These are phyloP conservation scores for Linhomoeus sp. DNA, from an alignment of 2,888 invertebrate genomes.

Conservation along the genomic window DNA sequence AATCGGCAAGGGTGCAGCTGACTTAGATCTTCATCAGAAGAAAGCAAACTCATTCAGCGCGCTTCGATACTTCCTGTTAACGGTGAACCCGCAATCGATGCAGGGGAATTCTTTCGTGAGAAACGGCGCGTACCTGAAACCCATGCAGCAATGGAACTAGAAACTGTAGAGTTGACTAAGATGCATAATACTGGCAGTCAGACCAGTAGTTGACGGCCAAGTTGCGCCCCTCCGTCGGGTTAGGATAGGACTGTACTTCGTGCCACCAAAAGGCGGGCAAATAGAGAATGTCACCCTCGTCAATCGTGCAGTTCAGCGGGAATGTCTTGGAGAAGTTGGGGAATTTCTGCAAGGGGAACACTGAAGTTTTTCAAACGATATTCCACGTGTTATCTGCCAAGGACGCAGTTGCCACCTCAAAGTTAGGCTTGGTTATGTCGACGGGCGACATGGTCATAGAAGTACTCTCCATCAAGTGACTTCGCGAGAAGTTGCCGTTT, in stretches of 20 bases:
- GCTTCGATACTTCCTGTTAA: slow-evolving; percentile 24
- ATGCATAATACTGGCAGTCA: no score
- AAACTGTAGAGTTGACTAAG: no score
- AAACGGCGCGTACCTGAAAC: slow-evolving; percentile 29
- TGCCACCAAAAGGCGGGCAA: slow-evolving; percentile 31
- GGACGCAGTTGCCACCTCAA: slow-evolving; percentile 13
- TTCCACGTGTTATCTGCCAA: no score
- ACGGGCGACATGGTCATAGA: slow-evolving; percentile 27
- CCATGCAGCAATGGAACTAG: no score
- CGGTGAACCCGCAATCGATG: slow-evolving; percentile 21
- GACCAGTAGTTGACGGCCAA: slow-evolving; percentile 28
- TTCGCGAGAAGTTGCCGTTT: slow-evolving; percentile 15
- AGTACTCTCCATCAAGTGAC: slow-evolving; percentile 18
- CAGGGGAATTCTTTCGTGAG: slow-evolving; percentile 27
- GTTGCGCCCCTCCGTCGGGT: slow-evolving; percentile 16
- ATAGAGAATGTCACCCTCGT: slow-evolving; percentile 26
- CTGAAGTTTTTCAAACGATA: no score
- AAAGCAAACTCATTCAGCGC: slow-evolving; percentile 9
- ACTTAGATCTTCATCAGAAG: no score
- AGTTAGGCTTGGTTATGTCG: slow-evolving; percentile 21
- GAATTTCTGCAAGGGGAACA: slow-evolving; percentile 20
- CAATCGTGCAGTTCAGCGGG: slow-evolving; percentile 26
- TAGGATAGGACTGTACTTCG: slow-evolving; percentile 28
- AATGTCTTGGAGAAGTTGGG: slow-evolving; percentile 18
- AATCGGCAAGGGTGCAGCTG: no score